Percentiles rank a stretch among this genome's conserved stretches.
phyloP scores from a whole-genome alignment of 2,113 vertebrate species.

The Pelecanoides urinatrix region DNA sequence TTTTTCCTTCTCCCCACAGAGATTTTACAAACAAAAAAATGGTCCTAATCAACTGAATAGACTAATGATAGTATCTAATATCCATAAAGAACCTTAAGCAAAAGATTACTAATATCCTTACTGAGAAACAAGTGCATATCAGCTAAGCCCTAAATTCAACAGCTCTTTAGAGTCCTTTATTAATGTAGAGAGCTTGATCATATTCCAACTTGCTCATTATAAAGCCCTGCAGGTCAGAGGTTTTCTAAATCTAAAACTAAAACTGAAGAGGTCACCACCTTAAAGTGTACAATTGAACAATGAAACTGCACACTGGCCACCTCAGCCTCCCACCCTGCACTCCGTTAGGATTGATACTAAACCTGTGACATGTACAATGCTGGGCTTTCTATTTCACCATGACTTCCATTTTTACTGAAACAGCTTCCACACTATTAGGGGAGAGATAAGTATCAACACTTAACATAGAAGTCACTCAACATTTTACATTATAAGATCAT shows the following conservation, averaged over 20 bases:
- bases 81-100: neutral
- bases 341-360: neutral
- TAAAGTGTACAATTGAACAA: neutral
- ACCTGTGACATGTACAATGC: neutral
- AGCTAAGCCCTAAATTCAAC: neutral
- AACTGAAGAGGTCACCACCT: neutral
- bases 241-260: neutral
- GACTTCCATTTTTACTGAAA: neutral
- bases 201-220: neutral
- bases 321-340: neutral
- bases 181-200: neutral
- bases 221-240: neutral
- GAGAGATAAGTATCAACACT: neutral
- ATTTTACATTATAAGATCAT: conserved; percentile 11
- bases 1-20: neutral
- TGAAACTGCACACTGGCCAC: neutral
- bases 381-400: neutral
- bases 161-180: neutral
- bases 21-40: neutral
- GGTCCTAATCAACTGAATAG: neutral
- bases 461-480: conserved; percentile 28
- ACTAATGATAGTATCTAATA: neutral
- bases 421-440: neutral
- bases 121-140: neutral
- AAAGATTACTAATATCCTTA: neutral